Percentiles rank a stretch among this genome's conserved stretches.
These are phyloP conservation scores for Chesias legatella DNA, from an alignment of 2,888 invertebrate species.

Conservation along the genomic window DNA sequence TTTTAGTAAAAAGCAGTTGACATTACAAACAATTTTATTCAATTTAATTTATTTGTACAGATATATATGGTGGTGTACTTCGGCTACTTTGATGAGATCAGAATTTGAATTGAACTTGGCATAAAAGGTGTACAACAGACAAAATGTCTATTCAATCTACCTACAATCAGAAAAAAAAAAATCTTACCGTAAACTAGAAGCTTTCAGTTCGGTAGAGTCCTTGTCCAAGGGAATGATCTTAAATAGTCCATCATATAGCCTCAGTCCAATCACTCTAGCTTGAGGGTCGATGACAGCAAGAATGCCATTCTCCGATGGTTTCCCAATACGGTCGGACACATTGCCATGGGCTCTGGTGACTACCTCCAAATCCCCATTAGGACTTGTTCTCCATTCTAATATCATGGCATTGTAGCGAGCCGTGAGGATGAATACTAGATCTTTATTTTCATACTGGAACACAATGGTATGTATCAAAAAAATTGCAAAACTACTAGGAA, in stretches of 20 bases:
- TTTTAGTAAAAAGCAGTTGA: too few species aligned
- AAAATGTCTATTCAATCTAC: too few species aligned
- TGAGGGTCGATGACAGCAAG: slow-evolving; percentile 97
- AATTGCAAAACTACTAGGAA: too few species aligned
- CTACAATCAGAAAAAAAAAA: too few species aligned
- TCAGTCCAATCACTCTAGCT: slow-evolving; percentile 95
- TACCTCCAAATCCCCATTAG: slow-evolving; percentile 92
- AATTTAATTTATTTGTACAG: too few species aligned
- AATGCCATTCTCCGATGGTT: slow-evolving; percentile 97
- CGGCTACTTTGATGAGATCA: too few species aligned
- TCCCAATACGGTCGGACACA: slow-evolving; percentile 96
- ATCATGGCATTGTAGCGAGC: slow-evolving; percentile 98
- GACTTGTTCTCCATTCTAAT: slow-evolving; percentile 88
- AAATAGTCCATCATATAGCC: slow-evolving; percentile 97
- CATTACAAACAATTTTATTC: too few species aligned
- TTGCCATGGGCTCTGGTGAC: slow-evolving; percentile 97
- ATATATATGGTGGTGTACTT: too few species aligned
- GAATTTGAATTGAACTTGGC: too few species aligned
- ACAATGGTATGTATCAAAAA: slow-evolving; percentile 7
- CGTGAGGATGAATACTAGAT: slow-evolving; percentile 95
- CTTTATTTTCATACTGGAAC: slow-evolving; percentile 92
- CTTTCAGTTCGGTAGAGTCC: slow-evolving; percentile 95
- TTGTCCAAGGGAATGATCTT: slow-evolving; percentile 98
- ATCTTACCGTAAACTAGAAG: slow-evolving; percentile 87
- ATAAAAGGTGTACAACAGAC: too few species aligned